Evolutionary conservation across 2,113 vertebrate species (phyloP).

Genomic region (Peromyscus polionotus): DNA sequence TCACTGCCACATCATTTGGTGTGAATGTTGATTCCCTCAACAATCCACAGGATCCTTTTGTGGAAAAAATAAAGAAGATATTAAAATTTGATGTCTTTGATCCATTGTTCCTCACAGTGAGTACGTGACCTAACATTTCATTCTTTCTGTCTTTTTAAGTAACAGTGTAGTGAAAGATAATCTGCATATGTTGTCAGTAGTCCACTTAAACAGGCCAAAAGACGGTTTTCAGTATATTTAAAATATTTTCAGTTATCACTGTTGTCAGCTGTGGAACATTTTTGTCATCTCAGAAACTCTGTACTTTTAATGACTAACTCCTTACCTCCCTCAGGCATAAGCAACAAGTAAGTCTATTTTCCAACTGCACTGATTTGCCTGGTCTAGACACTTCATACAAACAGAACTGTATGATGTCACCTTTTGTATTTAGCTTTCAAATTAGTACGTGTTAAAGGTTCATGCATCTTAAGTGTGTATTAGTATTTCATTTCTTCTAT

Average conservation of each 20-base stretch:
- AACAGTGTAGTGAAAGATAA: neutral
- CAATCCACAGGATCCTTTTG: constrained; percentile 92
- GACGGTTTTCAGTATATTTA: neutral
- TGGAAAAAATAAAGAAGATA: constrained; percentile 88
- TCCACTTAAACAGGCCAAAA: neutral
- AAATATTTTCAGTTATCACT: neutral
- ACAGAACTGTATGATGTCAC: neutral
- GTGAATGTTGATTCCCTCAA: constrained; percentile 93
- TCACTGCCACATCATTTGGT: constrained; percentile 92
- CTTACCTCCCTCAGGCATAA: neutral
- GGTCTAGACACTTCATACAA: neutral
- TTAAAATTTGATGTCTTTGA: constrained; percentile 85
- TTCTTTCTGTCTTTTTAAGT: neutral
- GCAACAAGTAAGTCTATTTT: neutral
- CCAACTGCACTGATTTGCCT: too few relatives aligned
- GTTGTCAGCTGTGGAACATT: neutral
- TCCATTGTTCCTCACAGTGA: constrained; percentile 76
- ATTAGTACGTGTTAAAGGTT: neutral
- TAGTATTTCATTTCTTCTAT: neutral
- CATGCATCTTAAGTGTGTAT: neutral
- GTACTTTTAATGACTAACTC: neutral
- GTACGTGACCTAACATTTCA: constrained; percentile 80
- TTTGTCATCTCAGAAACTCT: neutral
- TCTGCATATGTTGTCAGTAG: neutral
- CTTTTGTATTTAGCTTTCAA: neutral